Evolutionary conservation across 2,113 vertebrate species (phyloP).

Genomic region (Anguilla rostrata): DNA sequence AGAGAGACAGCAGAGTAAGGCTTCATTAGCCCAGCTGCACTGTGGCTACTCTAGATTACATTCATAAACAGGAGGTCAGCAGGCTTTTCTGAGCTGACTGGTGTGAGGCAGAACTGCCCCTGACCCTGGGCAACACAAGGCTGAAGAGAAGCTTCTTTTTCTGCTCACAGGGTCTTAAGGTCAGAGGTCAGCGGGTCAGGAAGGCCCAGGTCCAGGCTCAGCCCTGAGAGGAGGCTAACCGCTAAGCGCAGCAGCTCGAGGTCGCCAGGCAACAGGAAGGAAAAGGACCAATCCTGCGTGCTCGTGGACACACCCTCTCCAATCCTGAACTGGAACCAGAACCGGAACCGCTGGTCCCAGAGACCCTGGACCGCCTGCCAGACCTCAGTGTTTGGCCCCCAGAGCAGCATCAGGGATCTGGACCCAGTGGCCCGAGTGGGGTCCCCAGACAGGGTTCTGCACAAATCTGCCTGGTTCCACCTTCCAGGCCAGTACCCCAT

Average conservation of each 20-base stretch:
- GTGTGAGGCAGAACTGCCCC: neutral
- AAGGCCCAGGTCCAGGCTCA: neutral
- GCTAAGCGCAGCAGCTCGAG: neutral
- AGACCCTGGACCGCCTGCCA: neutral
- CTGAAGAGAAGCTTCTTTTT: neutral
- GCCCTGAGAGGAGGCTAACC: neutral
- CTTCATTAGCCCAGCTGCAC: neutral
- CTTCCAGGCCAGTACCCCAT: neutral
- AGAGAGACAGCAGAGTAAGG: constrained; percentile 13
- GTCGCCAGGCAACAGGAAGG: neutral
- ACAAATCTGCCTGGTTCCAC: constrained; percentile 1
- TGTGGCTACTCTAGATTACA: neutral
- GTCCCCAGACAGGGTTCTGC: neutral
- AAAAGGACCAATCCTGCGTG: neutral
- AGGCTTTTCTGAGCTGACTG: neutral
- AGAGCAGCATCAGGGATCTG: constrained; percentile 19
- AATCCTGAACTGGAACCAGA: neutral
- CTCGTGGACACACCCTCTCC: neutral
- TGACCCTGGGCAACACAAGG: neutral
- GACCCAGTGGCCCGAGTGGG: neutral
- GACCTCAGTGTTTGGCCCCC: constrained; percentile 25
- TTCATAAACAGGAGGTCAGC: no score
- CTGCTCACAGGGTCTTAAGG: neutral
- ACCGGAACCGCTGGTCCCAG: neutral
- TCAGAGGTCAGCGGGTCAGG: neutral